Evolutionary conservation across 2,888 invertebrate genomes (phyloP), one percentile per base, ranked within the genome.

Genomic region (Acronicta leporina): DNA sequence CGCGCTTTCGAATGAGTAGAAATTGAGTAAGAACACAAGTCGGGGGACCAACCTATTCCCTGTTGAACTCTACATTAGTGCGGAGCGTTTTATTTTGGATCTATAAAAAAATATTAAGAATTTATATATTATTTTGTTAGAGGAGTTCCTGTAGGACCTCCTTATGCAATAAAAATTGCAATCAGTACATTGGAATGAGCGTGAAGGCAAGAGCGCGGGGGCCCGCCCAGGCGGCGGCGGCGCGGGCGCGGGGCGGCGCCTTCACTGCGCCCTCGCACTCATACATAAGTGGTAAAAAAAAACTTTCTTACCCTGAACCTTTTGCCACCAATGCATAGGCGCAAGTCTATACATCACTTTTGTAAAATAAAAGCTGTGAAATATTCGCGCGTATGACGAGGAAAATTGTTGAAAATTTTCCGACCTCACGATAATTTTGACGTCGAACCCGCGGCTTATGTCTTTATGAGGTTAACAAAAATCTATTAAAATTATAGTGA

Each of bases 351-450:
- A 72, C 78, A 80, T 82, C 70, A 68, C 46, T 62, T 75, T 79
- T 72, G 66, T 74, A 40, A 35, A 73, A 74, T 72, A 77, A 88
- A 87, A 85, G 65, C 25, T 13, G 14, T 14, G 30, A 82, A 82
- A 86, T 75, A 63, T 64, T 44, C 13, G 41, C 80, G 64, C 77
- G 72, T 77, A 68, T 77, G 69, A 72, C 68, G 64, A 76, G 88
- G 92, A 94, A 92, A 94, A 94, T 92, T 93, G 79, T 69, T 82
- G 77, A 84, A 93, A 92, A 83, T 90, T 92, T 92, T 93, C 92
- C 94, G 84, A 79, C 82, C 77, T 78, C 83, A 65, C 75, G 76
- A 80, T 79, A 77, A 66, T 76, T 83, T 78, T 84, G 81, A 84
- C 87, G 86, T 83, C 83, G 81, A 83, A 68, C 77, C 68, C 79